These are phyloP conservation scores for Mesoclemmys tuberculata DNA, from an alignment of 2,113 vertebrate species.

Conservation along the genomic window DNA sequence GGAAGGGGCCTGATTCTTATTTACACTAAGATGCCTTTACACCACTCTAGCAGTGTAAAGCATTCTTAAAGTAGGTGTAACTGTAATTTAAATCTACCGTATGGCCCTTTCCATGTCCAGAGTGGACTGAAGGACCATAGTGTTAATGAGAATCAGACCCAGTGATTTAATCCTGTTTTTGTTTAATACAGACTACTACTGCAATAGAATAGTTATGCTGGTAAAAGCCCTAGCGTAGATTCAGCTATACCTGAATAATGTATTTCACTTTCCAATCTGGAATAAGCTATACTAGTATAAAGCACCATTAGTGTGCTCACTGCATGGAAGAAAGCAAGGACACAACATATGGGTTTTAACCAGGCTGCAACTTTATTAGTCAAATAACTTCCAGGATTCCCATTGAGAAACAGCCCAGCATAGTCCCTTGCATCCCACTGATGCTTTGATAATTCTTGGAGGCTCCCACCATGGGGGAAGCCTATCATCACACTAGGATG, in stretches of 20 bases:
- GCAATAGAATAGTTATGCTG: background rate
- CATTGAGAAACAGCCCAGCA: background rate
- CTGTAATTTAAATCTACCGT: background rate
- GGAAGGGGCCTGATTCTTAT: background rate
- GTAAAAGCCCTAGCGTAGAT: background rate
- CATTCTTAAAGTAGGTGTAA: background rate
- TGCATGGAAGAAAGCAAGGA: background rate
- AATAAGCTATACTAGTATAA: background rate
- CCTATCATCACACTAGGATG: background rate
- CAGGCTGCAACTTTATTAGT: background rate
- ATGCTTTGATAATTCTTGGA: background rate
- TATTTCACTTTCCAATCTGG: background rate
- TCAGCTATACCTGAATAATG: background rate
- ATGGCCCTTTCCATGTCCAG: background rate
- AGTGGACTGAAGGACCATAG: background rate
- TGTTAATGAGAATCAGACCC: background rate
- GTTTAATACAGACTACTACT: background rate
- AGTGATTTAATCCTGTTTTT: background rate
- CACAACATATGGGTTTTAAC: background rate
- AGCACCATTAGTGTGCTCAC: background rate
- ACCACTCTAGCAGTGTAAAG: background rate
- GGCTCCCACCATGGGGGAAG: background rate
- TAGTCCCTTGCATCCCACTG: background rate
- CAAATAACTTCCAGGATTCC: background rate
- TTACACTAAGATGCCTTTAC: background rate